Evolutionary conservation across 2,113 vertebrate species (phyloP), one percentile per base, ranked within the genome.

Genomic region (Salvelinus alpinus): DNA sequence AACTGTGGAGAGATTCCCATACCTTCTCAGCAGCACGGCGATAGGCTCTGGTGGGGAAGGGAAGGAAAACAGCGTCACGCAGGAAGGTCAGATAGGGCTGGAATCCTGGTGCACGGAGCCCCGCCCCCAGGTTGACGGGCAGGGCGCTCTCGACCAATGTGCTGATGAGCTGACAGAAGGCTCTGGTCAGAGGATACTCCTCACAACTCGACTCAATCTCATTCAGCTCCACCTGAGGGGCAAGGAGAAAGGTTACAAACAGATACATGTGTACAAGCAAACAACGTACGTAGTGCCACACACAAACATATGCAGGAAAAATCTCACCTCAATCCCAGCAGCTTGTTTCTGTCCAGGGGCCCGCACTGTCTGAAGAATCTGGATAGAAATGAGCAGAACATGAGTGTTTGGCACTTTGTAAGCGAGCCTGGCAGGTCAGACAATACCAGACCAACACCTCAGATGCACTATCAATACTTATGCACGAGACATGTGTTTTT

Each of bases 121-220:
- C 98, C 5, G 96, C 97, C 0, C 98, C 98, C 79, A 99, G 78
- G 80, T 99, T 99, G 59, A 95, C 91, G 4, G 97, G 98, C 86
- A 97, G 94, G 0, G 96, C 97, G 84, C 96, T 96, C 87, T 98
- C 96, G 11, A 97, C 96, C 48, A 99, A 78, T 0, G 95, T 96
- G 85, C 97, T 97, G 89, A 96, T 97, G 82, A 99, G 93, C 7
- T 94, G 95, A 82, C 98, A 98, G 91, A 99, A 99, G 68, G 93
- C 93, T 0, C 95, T 92, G 0, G 97, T 97, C 90, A 99, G 90
- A 0, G 97, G 97, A 77, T 97, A 99, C 77, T 99, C 98, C 85
- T 99, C 98, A 76, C 94, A 96, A 71, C 97, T 94, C 0, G 96
- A 99, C 91, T 99, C 98, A 11, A 99, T 97, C 90, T 99, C 98